phyloP scores from a whole-genome alignment of 1,140 invertebrate species.

The Heliconius hewitsoni region DNA sequence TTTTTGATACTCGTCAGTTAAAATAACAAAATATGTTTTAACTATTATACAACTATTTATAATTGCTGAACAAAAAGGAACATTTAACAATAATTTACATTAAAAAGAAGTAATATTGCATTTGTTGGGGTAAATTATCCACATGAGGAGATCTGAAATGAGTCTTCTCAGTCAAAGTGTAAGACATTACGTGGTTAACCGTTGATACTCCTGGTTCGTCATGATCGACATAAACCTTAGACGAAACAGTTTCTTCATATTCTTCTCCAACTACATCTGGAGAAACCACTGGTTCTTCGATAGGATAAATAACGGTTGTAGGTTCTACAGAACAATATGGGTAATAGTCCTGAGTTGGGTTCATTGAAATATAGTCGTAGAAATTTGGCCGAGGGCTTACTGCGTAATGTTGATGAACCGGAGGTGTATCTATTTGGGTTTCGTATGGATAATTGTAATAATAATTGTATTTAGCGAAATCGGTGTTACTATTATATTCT shows the following conservation, averaged over 20 bases:
- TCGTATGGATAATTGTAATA: constrained; percentile 53
- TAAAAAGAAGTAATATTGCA: constrained; percentile 73
- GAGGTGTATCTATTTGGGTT: constrained; percentile 54
- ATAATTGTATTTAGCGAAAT: constrained; percentile 24
- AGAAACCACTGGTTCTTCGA: constrained; percentile 50
- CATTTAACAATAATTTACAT: constrained; percentile 46
- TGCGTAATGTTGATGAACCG: constrained; percentile 42
- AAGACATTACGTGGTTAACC: constrained; percentile 71
- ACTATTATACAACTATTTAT: not conserved
- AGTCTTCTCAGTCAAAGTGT: constrained; percentile 67
- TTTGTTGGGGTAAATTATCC: constrained; percentile 69
- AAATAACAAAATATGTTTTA: not conserved
- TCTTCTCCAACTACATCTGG: constrained; percentile 67
- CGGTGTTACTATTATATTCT: not conserved
- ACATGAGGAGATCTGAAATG: constrained; percentile 67
- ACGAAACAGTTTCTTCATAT: constrained; percentile 68
- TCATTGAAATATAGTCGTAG: constrained; percentile 55
- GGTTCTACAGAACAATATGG: constrained; percentile 59
- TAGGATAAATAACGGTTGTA: constrained; percentile 38
- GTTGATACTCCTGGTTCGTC: constrained; percentile 62
- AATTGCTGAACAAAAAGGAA: not conserved
- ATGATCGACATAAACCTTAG: constrained; percentile 59
- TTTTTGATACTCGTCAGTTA: too few relatives aligned
- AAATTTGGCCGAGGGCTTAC: constrained; percentile 57
- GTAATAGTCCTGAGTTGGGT: constrained; percentile 51